Base-by-base conservation (phyloP, 2,797 vertebrate genomes). In the Melanotaenia boesemani region DNA sequence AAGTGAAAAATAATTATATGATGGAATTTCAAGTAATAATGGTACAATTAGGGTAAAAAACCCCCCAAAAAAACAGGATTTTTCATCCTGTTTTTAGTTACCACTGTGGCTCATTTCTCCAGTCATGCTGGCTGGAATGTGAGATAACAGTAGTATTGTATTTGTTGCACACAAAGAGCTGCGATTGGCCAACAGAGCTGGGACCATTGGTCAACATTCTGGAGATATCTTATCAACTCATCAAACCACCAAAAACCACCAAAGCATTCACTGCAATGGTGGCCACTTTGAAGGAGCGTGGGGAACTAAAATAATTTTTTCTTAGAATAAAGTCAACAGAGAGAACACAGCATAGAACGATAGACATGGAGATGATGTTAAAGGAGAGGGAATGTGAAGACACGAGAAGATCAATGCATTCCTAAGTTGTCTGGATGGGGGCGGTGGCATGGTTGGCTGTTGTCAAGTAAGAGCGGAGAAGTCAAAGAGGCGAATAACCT, bases 361-460 rank as follows among this genome's bases (percentile, higher is more conserved):
- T 46, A 60, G 75, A 71, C 2, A 0, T 4, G 20, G 48, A 74
- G 67, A 64, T 70, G 55, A 48, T 76, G 67, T 68, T 71, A 82
- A 67, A 60, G 69, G 54, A 76, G 58, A 32, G 81, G 72, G 86
- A 86, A 88, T 85, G 77, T 80, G 72, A 87, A 90, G 85, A 89
- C 74, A 63, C 26, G 52, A 81, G 68, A 73, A 92, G 89, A 92
- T 95, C 93, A 93, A 90, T 93, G 92, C 92, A 93, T 95, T 95
- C 94, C 90, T 89, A 79, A 80, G 84, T 62, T 81, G 81, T 88
- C 76, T 76, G 50, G 67, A 61, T 15, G 28, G 34, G 80, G 16
- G 67, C 72, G 73, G 60, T 5, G 32, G 62, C n/a, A 54, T 63
- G 81, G 71, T 81, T 79, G 77, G 79, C 57, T 82, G 76, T 80